Percentiles rank a stretch among this genome's conserved stretches.
These are phyloP conservation scores for Tragelaphus scriptus DNA, from an alignment of 2,113 vertebrate genomes.

Conservation along the genomic window DNA sequence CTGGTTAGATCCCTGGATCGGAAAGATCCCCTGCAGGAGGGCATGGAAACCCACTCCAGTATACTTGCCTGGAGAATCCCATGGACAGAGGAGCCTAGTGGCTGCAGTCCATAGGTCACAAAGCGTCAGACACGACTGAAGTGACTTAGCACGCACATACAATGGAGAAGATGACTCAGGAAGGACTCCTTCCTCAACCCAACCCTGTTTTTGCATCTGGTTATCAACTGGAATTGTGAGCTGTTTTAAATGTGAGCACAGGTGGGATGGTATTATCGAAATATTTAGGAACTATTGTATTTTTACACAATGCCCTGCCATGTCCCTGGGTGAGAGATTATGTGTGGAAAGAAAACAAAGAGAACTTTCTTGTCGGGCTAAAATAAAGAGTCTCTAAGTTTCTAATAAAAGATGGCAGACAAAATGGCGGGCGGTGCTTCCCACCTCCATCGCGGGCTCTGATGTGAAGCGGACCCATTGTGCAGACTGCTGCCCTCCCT, in stretches of 20 bases:
- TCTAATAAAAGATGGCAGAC: neutral
- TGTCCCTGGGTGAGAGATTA: neutral
- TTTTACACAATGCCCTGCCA: neutral
- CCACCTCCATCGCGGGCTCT: neutral
- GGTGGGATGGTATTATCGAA: neutral
- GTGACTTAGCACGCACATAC: neutral
- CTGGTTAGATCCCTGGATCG: neutral
- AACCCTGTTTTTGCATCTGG: neutral
- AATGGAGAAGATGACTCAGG: neutral
- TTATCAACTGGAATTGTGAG: neutral
- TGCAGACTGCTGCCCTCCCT: neutral
- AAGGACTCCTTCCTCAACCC: neutral
- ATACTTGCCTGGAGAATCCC: neutral
- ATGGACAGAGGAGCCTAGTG: neutral
- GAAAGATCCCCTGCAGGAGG: neutral
- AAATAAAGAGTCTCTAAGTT: neutral
- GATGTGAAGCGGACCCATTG: rapidly evolving
- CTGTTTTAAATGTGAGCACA: neutral
- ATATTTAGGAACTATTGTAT: neutral
- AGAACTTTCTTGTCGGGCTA: neutral
- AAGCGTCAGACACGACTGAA: neutral
- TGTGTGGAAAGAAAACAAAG: neutral
- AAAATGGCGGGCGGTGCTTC: neutral
- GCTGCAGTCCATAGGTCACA: neutral
- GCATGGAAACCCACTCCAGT: neutral